Evolutionary conservation across 2,888 invertebrate genomes (phyloP), one percentile per base, ranked within the genome.

Genomic region (Calameuta idolon): DNA sequence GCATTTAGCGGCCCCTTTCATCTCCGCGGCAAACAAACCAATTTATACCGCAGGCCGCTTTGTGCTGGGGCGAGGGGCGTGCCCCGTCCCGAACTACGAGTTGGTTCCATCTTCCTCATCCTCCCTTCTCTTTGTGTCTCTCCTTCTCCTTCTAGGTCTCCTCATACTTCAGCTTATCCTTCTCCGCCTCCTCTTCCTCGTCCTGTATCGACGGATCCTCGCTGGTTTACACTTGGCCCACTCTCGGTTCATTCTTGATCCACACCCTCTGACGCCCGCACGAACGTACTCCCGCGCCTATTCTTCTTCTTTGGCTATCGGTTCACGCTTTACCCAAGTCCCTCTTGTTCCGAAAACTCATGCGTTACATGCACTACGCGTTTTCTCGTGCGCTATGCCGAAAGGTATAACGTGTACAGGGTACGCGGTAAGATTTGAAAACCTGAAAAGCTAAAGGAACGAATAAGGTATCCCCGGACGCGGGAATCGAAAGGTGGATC

Each of bases 51-150:
- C 90, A 89, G 91, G 87, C 88, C 92, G 92, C 87, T 93, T 93
- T 84, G 93, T 89, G 89, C 93, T 93, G 83, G 92, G 89, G 85
- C 92, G 93, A 82, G 93, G 93, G 83, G 94, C 93, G 84, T 93
- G 90, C 85, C 93, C 93, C 69, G 92, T 80, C 76, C 79, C 79
- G 79, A 76, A 76, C 76, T 79, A 71, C 75, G 78, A 77, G 78
- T 74, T 76, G 68, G 74, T 37, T 68, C 73, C 74, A 30, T 77
- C 71, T 78, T 80, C 76, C 68, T 69, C 76, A 15, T 40, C 55
- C 37, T 40, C 68, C 73, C 76, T 31, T 69, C 69, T 11, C 12
- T 34, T 33, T 3, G 4, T 79, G 76, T 69, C 69, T 75, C 77
- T 78, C 71, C 73, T 74, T 73, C 73, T 15, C 68, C 35, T 85